These are phyloP conservation scores for Mycetomoellerius zeteki DNA, from an alignment of 1,140 invertebrate genomes.

Conservation along the genomic window DNA sequence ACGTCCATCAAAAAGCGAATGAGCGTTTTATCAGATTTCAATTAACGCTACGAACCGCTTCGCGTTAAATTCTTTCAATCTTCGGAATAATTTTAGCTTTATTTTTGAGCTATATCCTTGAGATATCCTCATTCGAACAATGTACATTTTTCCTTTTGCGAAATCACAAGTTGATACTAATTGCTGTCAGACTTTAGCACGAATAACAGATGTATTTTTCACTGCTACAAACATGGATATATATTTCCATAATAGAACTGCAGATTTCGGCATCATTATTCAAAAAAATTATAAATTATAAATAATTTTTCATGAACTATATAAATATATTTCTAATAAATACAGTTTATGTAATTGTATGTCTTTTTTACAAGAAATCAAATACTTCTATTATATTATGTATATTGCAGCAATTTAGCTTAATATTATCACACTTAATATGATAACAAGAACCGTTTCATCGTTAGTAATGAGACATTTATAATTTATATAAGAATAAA, in stretches of 20 bases:
- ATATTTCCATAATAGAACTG: neutral
- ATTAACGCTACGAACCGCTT: neutral
- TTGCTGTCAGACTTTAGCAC: neutral
- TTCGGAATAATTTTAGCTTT: conserved; percentile 9
- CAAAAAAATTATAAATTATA: neutral
- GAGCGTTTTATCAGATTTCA: conserved; percentile 54
- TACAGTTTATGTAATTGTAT: neutral
- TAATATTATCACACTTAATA: neutral
- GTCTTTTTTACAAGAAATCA: neutral
- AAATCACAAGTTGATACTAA: conserved; percentile 13
- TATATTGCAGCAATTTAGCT: neutral
- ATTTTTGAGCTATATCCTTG: neutral
- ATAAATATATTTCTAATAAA: neutral
- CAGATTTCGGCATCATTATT: neutral
- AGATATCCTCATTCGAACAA: neutral
- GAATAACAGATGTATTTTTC: neutral
- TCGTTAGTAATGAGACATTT: neutral
- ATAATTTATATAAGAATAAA: conserved; percentile 22
- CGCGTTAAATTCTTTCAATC: conserved; percentile 17
- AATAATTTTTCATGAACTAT: neutral
- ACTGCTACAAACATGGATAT: neutral
- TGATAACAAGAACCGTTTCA: neutral
- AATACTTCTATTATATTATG: neutral
- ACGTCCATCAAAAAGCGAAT: conserved; percentile 40
- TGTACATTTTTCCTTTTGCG: neutral